phyloP scores from a whole-genome alignment of 2,113 vertebrate species.

The Lonchura striata region DNA sequence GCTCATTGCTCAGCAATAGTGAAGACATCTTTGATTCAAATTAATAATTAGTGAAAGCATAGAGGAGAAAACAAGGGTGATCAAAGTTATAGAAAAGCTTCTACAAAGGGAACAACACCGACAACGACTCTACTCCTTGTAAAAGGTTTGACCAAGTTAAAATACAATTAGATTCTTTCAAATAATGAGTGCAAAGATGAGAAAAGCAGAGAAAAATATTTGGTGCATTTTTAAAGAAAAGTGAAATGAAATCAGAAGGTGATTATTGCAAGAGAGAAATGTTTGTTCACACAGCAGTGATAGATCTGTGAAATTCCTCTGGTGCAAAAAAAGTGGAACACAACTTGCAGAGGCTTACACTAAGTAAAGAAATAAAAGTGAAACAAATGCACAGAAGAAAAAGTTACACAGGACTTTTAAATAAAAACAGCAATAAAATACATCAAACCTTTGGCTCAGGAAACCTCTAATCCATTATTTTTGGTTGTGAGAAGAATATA shows the following conservation, averaged over 20 bases:
- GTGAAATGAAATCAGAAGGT: background rate
- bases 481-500: background rate
- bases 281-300: background rate
- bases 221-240: background rate
- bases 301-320: background rate
- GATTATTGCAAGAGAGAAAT: background rate
- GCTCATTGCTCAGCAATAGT: background rate
- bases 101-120: background rate
- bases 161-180: background rate
- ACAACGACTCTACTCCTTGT: background rate
- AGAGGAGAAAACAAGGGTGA: background rate
- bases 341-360: background rate
- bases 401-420: background rate
- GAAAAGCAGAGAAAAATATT: background rate
- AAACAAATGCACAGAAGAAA: background rate
- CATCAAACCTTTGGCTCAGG: background rate
- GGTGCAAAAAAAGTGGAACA: background rate
- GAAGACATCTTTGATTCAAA: background rate
- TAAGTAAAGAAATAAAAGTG: background rate
- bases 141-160: background rate
- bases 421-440: background rate
- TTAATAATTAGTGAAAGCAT: background rate
- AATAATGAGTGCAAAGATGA: background rate
- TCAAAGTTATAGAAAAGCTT: background rate
- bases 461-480: background rate